Base-by-base conservation (phyloP, 2,888 invertebrate genomes). In the Metellina segmentata region DNA sequence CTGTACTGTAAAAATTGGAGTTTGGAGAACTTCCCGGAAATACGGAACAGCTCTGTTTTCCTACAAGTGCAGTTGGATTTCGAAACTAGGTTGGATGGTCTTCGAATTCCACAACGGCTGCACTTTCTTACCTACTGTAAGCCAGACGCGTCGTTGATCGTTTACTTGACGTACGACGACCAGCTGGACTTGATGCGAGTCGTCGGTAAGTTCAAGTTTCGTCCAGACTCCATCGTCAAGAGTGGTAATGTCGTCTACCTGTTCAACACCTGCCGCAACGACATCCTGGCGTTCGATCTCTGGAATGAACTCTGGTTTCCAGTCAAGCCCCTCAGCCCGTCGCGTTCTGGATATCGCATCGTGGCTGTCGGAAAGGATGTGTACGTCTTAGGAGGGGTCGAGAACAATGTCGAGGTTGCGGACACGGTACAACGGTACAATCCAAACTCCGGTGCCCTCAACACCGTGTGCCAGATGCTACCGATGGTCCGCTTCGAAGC, bases 171-270 rank as follows among this genome's bases (percentile, higher is more conserved):
- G 2, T 86, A 71, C 16, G 90, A 90, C 49, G 70, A 77, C 20
- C 34, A 90, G 48, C 13, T 90, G 6, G 85, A 90, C 11, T n/a
- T 81, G 5, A 81, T 81, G 90, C 61, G 52, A 53, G 77, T 85
- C 70, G n/a, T 86, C 5, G 75, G n/a, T 0, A 79, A 51, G 19
- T 11, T 71, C 2, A 34, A 16, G 6, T 16, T 81, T n/a, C 70
- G 81, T 4, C 81, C 90, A 0, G 75, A 81, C n/a, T 75, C 48
- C 52, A 6, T 90, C 1, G 13, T 85, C 9, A 48, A 53, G n/a
- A n/a, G 77, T 8, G 86, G 81, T 8, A 19, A 49, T 13, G 34
- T 11, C 13, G 51, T 86, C 9, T 90, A 90, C 53, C 74, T 90
- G 52, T 85, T 90, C n/a, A 81, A 86, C 34, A 52, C 69, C 6